Base-by-base conservation (phyloP, 2,888 invertebrate genomes). In the Metallyticus violacea region DNA sequence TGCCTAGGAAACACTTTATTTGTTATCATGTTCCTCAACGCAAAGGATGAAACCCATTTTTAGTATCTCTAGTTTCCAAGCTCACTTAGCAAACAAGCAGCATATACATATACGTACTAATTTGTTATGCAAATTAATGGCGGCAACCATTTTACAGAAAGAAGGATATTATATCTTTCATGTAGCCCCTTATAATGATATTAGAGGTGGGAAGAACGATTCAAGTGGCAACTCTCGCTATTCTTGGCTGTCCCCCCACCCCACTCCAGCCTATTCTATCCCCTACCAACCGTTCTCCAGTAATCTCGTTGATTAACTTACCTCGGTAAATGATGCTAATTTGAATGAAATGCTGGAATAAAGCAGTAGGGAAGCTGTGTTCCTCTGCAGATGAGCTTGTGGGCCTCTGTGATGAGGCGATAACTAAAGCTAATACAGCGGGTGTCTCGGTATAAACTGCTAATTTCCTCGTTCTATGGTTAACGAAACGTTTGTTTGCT, bases 231-330 rank as follows among this genome's bases (percentile, higher is more conserved):
- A 78, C 83, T 86, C 86, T 87, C 85, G 82, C 86, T 86, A 84
- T 81, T 79, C 15, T 62, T 22, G 40, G 40, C 40, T 62, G 79
- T 77, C 30, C 81, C 62, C 81, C 30, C 62, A n/a, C 77, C 77
- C 77, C 87, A n/a, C 77, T 30, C 22, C 79, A 78, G 26, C 9
- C 78, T 27, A 77, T 7, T n/a, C 76, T 4, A 22, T 40, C 2
- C 76, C 26, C 26, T 83, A 62, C 27, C 22, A 26, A 26, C 7
- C 85, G 28, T 26, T 30, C 26, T 27, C 27, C 79, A 15, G 78
- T 86, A 86, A 86, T 86, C 85, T n/a, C 87, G 26, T 82, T 88
- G 88, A 88, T 88, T 88, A 88, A 88, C 86, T 88, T 79, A 88
- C 86, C 86, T 86, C 79, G 40, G 85, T 87, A 86, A 85, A 83